Base-by-base conservation (phyloP, 2,797 vertebrate genomes). In the Pantherophis alleghaniensis region DNA sequence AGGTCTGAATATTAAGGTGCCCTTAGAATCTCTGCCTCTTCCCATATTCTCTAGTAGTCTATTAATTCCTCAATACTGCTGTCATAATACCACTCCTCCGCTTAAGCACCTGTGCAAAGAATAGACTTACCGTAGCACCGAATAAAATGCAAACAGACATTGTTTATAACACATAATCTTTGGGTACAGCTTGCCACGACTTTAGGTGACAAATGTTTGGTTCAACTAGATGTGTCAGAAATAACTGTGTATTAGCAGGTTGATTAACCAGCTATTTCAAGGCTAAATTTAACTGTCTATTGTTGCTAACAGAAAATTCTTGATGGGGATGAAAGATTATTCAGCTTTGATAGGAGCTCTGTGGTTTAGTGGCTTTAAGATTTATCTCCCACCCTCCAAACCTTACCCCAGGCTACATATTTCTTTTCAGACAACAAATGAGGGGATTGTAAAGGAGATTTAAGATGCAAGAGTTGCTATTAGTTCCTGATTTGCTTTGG, bases 241-340 rank as follows among this genome's bases (percentile, higher is more conserved):
- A 93, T 93, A 94, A 93, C 87, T 61, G 79, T 91, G 86, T 32
- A 91, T 91, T 93, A 93, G 66, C 90, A 91, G 60, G 74, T 91
- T 93, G 87, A 94, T 93, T 90, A 94, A 90, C 90, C 56, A 90
- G 79, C 79, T 93, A 87, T 92, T 94, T 74, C 56, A 12, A 32
- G 42, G 79, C 92, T 94, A 93, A 92, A 93, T 94, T 93, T 94
- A 93, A 94, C 94, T 37, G 90, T 90, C 88, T 88, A 90, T 93
- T 90, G 92, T 93, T 93, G 88, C 61, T 56, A 91, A 42, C 61
- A 47, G 87, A 87, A 89, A 86, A 86, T 91, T 93, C 61, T 91
- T 91, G 61, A 61, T 90, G 60, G n/a, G 37, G 88, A 91, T 93
- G 79, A 89, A 83, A 91, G 74, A 91, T 93, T 61, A 91, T 55